Base-by-base conservation (phyloP, 2,888 invertebrate species). In the Acrobasis repandana region DNA sequence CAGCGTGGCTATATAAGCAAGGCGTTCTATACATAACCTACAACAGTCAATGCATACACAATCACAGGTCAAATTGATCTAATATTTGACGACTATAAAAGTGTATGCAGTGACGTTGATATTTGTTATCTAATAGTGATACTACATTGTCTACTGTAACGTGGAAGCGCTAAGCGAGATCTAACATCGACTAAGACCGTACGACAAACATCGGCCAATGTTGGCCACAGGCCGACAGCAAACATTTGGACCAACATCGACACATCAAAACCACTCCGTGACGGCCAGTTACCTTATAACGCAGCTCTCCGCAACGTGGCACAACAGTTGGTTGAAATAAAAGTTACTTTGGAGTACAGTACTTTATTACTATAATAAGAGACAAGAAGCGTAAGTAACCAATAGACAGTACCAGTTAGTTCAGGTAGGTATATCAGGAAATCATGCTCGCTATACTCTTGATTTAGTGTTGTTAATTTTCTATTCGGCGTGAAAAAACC, bases 311-410 rank as follows among this genome's bases (percentile, higher is more conserved):
- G 78, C 76, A 77, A 74, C 83, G 86, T 80, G 81, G 86, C 88
- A 82, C 81, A 79, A 82, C 81, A 79, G 82, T 77, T 74, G 83
- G 90, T 86, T 88, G 88, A 88, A 91, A 92, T 91, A 80, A 92
- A 91, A 90, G 85, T 88, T 83, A 90, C 88, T 90, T 88, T 90
- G 88, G 92, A 90, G 84, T 91, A 92, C 80, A 90, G 85, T 89
- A 90, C 85, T 91, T 92, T 91, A 92, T 91, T 92, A 90, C 88
- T 90, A 90, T 83, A 79, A 82, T 50, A 54, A 80, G 82, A 83
- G 85, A 86, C 85, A 88, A 85, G 80, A 89, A 90, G 90, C 90
- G 74, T 83, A 74, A 68, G 65, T 76, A 76, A 76, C 70, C 71
- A 74, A 71, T 76, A 72, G 74, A 76, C 67, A 76, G 76, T 74